These are phyloP conservation scores for Harmothoe impar DNA, from an alignment of 2,888 invertebrate genomes.

Conservation along the genomic window DNA sequence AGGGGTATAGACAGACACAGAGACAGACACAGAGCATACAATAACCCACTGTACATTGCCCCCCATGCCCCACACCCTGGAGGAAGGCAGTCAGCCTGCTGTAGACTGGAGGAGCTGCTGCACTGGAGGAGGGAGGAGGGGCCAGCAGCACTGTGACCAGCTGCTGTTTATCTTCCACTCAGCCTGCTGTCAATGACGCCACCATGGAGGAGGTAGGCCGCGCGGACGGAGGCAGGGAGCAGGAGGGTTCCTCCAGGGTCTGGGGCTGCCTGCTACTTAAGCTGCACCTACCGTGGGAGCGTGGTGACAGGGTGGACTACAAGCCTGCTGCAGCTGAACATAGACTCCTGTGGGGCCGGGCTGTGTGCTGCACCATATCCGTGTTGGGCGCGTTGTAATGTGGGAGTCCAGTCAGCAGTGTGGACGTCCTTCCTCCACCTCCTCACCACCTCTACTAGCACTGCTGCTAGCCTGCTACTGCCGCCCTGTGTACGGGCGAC, in stretches of 20 bases:
- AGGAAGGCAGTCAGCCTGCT: no score
- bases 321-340: not conserved
- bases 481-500: not conserved
- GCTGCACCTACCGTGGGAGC: slow-evolving; percentile 30
- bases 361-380: slow-evolving; percentile 39
- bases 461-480: not conserved
- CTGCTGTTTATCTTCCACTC: not conserved
- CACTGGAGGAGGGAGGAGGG: not conserved
- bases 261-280: not conserved
- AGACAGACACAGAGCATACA: no score
- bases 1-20: no score
- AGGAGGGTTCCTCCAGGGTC: not conserved
- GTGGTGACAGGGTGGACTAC: not conserved
- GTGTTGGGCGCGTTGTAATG: not conserved
- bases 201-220: not conserved
- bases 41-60: no score
- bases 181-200: slow-evolving; percentile 15
- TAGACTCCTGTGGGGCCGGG: not conserved
- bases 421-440: not conserved
- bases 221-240: no score
- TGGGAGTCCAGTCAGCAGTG: not conserved
- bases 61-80: no score
- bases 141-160: not conserved
- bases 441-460: not conserved
- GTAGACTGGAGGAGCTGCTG: not conserved